phyloP scores from a whole-genome alignment of 2,888 invertebrate species.

The Amaurobius ferox region DNA sequence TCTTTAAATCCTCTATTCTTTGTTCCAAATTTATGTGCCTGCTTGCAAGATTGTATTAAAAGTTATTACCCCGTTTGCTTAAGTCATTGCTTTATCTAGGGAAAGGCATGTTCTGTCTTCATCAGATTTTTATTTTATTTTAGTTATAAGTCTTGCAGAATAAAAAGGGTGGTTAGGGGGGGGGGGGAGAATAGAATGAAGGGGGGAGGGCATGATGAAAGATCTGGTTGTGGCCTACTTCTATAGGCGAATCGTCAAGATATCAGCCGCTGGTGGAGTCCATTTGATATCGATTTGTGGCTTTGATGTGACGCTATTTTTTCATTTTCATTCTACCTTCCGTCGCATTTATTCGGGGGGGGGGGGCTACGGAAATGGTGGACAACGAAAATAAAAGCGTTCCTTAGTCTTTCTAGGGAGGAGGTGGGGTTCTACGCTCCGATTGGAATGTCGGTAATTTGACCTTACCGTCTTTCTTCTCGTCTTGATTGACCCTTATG shows the following conservation, averaged over 20 bases:
- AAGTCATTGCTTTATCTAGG: no score
- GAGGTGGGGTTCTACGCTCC: background rate
- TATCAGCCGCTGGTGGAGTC: constrained; percentile 44
- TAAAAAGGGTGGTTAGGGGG: no score
- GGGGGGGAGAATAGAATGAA: background rate
- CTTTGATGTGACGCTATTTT: constrained; percentile 52
- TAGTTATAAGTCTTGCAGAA: no score
- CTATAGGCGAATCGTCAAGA: constrained; percentile 57
- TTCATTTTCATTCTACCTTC: constrained; percentile 7
- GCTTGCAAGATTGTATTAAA: no score
- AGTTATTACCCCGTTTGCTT: no score
- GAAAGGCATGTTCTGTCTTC: no score
- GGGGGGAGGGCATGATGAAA: constrained; percentile 6
- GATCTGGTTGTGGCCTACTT: constrained; percentile 62
- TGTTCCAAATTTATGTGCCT: no score
- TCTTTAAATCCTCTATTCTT: no score
- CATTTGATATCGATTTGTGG: constrained; percentile 65
- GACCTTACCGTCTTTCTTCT: constrained; percentile 22
- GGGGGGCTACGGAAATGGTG: constrained; percentile 21
- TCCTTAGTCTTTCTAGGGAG: constrained; percentile 17
- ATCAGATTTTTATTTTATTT: no score
- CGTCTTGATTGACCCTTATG: constrained; percentile 29
- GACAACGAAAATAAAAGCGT: constrained; percentile 34
- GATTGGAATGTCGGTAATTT: constrained; percentile 27
- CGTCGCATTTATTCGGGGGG: constrained; percentile 34